phyloP scores from a whole-genome alignment of 2,888 invertebrate species.

The Pandemis corylana region DNA sequence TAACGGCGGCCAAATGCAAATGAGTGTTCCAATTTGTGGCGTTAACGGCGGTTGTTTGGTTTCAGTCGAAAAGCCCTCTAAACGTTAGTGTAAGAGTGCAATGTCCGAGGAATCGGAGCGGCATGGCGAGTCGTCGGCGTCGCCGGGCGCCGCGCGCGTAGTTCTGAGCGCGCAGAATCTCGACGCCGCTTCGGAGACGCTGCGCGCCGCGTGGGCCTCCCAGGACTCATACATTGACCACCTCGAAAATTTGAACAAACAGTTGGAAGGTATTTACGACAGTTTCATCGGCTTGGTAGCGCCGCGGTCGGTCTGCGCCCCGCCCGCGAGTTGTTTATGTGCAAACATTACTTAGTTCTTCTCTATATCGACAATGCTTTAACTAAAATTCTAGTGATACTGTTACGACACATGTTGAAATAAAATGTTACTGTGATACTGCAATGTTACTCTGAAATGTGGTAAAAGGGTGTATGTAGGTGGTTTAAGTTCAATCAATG shows the following conservation, averaged over 20 bases:
- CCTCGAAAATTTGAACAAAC: conserved; percentile 89
- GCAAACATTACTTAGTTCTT: conserved; percentile 72
- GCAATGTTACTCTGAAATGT: conserved; percentile 73
- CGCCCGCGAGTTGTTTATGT: conserved; percentile 64
- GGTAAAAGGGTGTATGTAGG: conserved; percentile 79
- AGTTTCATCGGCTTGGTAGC: conserved; percentile 80
- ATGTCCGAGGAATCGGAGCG: conserved; percentile 83
- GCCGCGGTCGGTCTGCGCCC: conserved; percentile 69
- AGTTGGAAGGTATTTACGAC: conserved; percentile 91
- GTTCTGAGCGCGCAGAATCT: conserved; percentile 87
- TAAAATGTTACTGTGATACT: conserved; percentile 73
- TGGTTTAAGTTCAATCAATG: conserved; percentile 61
- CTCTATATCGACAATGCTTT: conserved; percentile 83
- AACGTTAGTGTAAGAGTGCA: conserved; percentile 78
- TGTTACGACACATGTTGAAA: conserved; percentile 63
- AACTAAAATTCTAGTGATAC: conserved; percentile 82
- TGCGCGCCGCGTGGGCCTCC: conserved; percentile 89
- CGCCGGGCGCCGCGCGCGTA: conserved; percentile 82
- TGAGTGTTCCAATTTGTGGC: conserved; percentile 55
- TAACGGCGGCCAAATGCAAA: conserved; percentile 71
- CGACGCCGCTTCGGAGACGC: conserved; percentile 87
- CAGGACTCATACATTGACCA: conserved; percentile 91
- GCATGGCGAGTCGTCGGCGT: conserved; percentile 75
- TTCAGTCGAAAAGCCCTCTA: conserved; percentile 78
- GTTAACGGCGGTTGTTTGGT: conserved; percentile 72